Conservation (phyloP, 2,113 vertebrate genomes). For the Numenius arquata region DNA sequence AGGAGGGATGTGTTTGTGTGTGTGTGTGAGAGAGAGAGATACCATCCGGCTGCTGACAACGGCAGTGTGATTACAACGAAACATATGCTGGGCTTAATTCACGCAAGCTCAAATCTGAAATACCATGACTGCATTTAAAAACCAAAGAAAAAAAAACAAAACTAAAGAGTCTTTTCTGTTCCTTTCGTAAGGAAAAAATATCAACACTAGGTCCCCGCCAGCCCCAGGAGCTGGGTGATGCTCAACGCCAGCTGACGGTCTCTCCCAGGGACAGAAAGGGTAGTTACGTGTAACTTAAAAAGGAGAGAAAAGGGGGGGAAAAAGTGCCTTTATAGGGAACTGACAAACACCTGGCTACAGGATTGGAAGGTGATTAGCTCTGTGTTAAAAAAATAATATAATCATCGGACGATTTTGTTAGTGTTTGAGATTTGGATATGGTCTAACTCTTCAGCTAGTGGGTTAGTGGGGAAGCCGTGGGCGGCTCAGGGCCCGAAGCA, state of each 20-base stretch:
- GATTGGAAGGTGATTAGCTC: conserved; percentile 36
- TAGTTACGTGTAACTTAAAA: not conserved
- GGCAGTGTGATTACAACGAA: conserved; percentile 53
- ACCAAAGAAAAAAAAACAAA: not conserved
- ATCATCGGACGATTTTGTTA: not conserved
- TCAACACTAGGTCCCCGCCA: not conserved
- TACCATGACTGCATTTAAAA: conserved; percentile 27
- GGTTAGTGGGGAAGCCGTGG: conserved; percentile 33
- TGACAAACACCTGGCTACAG: conserved; percentile 13
- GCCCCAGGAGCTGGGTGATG: not conserved
- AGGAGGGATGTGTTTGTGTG: conserved; percentile 34
- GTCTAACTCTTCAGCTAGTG: conserved; percentile 34
- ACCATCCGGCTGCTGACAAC: conserved; percentile 55
- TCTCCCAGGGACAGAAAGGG: not conserved
- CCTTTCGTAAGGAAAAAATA: conserved; percentile 30
- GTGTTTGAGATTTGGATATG: not conserved
- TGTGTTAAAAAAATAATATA: conserved; percentile 34
- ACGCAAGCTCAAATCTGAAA: conserved; percentile 33
- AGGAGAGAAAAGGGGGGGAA: not conserved
- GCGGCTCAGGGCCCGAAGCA: not conserved
- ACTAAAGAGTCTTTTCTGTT: not conserved
- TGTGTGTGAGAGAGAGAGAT: conserved; percentile 21
- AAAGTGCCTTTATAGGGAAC: conserved; percentile 52
- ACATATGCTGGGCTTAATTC: conserved; percentile 46
- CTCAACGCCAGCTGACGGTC: not conserved